Base-by-base conservation (phyloP, 2,888 invertebrate species). In the Octonoba sinensis region DNA sequence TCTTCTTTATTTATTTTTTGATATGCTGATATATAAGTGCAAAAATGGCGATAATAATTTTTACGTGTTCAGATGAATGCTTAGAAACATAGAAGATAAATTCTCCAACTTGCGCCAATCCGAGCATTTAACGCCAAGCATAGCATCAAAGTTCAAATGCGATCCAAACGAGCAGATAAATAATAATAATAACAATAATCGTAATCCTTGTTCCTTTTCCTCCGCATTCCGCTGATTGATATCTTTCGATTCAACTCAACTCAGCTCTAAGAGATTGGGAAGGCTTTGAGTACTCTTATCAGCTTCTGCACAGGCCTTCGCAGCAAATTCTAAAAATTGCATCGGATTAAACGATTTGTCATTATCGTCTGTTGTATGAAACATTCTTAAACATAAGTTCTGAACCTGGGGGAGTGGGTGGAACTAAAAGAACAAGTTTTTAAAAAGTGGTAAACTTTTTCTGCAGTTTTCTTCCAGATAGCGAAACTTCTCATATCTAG, bases 281-380 rank as follows among this genome's bases (percentile, higher is more conserved):
- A 22, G 3, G 16, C 22, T n/a, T 18, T 4, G n/a, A 47, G 13
- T 16, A 6, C 54, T 62, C 73, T 79, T 79, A 79, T 79, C 79
- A 73, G 62, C 18, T 27, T 54, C 44, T 11, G 66, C 24, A 20
- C 79, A 79, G 73, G 22, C 79, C n/a, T 66, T 46, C 51, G 16
- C 54, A 15, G 12, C 54, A 60, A 72, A 69, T 66, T 69, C 73
- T 27, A 79, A 79, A 73, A 54, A 62, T 54, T 44, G 47, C 54
- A 44, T 20, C 18, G 67, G 60, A 56, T 79, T 73, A 67, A 60
- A 22, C 24, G 46, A 54, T 51, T 62, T 70, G 71, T 78, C 73
- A 79, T 79, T 79, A 79, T 79, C 73, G 56, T 54, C 56, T 62
- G 20, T 18, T 27, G 67, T 73, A 27, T 46, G 54, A 62, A 62